Base-by-base conservation (phyloP, 2,888 invertebrate species). In the Nephrocerus scutellatus region DNA sequence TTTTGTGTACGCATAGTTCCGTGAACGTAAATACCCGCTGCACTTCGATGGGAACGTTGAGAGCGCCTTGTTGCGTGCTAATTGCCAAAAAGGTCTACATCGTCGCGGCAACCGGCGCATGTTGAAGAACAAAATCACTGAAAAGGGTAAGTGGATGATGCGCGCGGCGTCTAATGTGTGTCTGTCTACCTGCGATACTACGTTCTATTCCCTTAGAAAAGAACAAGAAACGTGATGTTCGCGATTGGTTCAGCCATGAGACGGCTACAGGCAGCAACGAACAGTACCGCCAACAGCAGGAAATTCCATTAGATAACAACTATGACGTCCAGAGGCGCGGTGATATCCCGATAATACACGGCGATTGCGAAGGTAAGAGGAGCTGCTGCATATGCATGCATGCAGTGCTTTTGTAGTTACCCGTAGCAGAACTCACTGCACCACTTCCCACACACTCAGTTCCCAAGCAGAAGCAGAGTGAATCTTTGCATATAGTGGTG, bases 321-420 rank as follows among this genome's bases (percentile, higher is more conserved):
- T 65, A 69, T 53, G 66, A 67, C 50, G 63, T 72, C 45, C 57
- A 57, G 33, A 68, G 71, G 46, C 68, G 80, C 54, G 82, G 82
- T 44, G 84, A 84, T 60, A 82, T 82, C 53, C 77, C 77, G 22
- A 70, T 79, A 41, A 65, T 77, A 29, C 72, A 75, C 47, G 74
- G 73, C 35, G 70, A 77, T 55, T 79, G 79, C 51, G 72, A 72
- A 66, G 71, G 74, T 74, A 63, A 49, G 52, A 2, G 9, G n/a
- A n/a, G n/a, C n/a, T n/a, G n/a, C n/a, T n/a, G n/a, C n/a, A n/a
- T n/a, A n/a, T n/a, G n/a, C n/a, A n/a, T n/a, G n/a, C n/a, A n/a
- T n/a, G n/a, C n/a, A n/a, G n/a, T n/a, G n/a, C n/a, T n/a, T n/a
- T n/a, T n/a, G n/a, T n/a, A n/a, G n/a, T n/a, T n/a, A n/a, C n/a